Evolutionary conservation across 2,113 vertebrate species (phyloP).

Genomic region (Leucopsar rothschildi): DNA sequence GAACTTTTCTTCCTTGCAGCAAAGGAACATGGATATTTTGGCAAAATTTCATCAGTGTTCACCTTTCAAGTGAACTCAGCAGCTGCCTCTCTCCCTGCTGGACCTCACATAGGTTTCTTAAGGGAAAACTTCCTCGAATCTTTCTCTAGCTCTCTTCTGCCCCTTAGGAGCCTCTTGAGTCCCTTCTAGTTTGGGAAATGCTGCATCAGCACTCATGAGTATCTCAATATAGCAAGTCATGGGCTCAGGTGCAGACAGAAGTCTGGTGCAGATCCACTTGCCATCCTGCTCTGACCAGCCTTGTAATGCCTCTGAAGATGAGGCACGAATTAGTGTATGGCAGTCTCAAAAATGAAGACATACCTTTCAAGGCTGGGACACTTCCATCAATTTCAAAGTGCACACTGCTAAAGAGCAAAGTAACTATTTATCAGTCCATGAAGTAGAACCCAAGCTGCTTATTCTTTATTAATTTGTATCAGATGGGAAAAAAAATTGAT

Average conservation of each 20-base stretch:
- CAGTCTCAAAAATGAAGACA: neutral
- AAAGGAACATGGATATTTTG: neutral
- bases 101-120: neutral
- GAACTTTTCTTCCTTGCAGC: neutral
- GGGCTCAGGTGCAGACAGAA: neutral
- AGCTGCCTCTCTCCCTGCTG: neutral
- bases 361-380: neutral
- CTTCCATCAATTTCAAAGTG: neutral
- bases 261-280: neutral
- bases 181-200: neutral
- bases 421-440: neutral
- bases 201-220: neutral
- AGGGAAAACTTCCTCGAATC: neutral
- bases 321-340: neutral
- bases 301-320: neutral
- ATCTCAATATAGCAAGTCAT: rapidly evolving
- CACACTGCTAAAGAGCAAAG: neutral
- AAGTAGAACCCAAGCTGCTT: neutral
- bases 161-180: neutral
- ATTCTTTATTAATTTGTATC: neutral
- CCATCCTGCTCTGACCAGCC: neutral
- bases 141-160: neutral
- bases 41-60: neutral
- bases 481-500: neutral
- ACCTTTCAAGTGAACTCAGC: neutral